Evolutionary conservation across 2,113 vertebrate genomes (phyloP), one percentile per base, ranked within the genome.

Genomic region (Nerophis ophidion): DNA sequence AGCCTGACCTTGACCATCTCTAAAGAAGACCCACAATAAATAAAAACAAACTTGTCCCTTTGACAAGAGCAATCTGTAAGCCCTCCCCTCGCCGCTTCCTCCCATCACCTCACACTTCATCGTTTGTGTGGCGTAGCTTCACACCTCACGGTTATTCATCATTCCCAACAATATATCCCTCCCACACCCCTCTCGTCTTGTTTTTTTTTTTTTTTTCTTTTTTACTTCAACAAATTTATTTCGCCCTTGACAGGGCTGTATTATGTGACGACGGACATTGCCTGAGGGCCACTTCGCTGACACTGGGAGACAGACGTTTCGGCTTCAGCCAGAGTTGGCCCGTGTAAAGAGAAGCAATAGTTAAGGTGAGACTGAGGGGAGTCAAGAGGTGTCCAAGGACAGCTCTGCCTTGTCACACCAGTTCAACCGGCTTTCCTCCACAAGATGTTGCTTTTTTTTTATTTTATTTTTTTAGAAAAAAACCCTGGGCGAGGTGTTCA

Each of bases 1-100:
- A 78, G 65, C 70, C 84, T 91, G 89, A 91, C 86, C 89, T 92
- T 89, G 82, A 89, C 88, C 86, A 88, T 89, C 85, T 88, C 87
- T 86, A 85, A 89, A 88, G 82, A 80, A 89, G 85, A 82, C 70
- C 63, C 74, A 86, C 85, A 83, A 90, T 90, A 90, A 91, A 90
- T 91, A 91, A 89, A 87, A 86, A 89, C 89, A 88, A 88, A 77
- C 72, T 70, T 81, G 63, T 60, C 59, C 73, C 45, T 78, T 86
- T 90, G 85, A 92, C 89, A 91, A 79, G 56, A 57, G 66, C 84
- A 88, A 87, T 87, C 77, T 64, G 58, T 77, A 86, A 75, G 50
- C 73, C 61, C 50, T 70, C 67, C 78, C 70, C 48, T 67, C 55
- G 55, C 60, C 49, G 50, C 72, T 74, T 68, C 60, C 71, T 68